These are phyloP conservation scores for Tetragonisca angustula DNA, from an alignment of 2,888 invertebrate genomes.

Conservation along the genomic window DNA sequence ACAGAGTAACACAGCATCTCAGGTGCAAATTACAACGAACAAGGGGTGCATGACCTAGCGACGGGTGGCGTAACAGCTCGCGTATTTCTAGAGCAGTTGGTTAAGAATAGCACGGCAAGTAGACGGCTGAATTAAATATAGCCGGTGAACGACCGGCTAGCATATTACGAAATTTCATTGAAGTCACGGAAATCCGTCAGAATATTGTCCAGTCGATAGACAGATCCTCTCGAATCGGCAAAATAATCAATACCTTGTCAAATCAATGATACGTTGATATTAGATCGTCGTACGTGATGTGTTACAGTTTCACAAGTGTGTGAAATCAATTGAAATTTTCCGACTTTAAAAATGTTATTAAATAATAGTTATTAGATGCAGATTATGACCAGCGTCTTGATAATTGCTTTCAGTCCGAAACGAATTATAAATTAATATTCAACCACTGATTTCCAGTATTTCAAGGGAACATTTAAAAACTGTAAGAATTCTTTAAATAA, in stretches of 20 bases:
- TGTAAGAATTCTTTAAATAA: too few relatives aligned
- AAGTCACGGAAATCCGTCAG: slow-evolving; percentile 59
- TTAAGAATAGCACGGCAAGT: slow-evolving; percentile 80
- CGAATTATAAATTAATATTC: too few relatives aligned
- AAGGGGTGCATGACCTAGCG: slow-evolving; percentile 71
- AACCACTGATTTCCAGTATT: too few relatives aligned
- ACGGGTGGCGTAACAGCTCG: slow-evolving; percentile 68
- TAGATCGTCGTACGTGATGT: too few relatives aligned
- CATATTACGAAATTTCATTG: slow-evolving; percentile 76
- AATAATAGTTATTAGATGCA: too few relatives aligned
- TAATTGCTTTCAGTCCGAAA: too few relatives aligned
- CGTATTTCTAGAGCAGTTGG: slow-evolving; percentile 81
- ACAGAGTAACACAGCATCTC: slow-evolving; percentile 25
- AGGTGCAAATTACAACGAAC: slow-evolving; percentile 36
- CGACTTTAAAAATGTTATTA: too few relatives aligned
- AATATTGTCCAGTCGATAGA: background rate
- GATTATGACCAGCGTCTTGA: too few relatives aligned
- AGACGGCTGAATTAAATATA: slow-evolving; percentile 82
- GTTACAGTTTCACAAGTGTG: too few relatives aligned
- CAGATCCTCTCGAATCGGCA: background rate
- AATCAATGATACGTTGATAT: background rate
- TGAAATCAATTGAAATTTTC: too few relatives aligned
- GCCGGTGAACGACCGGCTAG: slow-evolving; percentile 79
- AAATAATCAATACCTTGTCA: background rate
- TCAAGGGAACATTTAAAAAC: too few relatives aligned